Conservation (phyloP, 1,140 invertebrate species). For the Cydia strobilella region DNA sequence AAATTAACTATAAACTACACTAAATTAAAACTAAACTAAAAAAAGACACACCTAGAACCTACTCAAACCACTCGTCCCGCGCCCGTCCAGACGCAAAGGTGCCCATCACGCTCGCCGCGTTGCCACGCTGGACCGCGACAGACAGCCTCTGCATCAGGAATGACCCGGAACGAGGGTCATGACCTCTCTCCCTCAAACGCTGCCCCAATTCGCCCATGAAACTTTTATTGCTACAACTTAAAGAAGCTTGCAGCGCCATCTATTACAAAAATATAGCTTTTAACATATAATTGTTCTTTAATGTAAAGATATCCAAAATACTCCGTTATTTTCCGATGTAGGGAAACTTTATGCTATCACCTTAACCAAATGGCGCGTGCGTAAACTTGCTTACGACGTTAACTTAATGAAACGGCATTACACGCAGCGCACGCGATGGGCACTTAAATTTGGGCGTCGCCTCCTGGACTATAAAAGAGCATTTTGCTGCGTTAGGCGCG, state of each 20-base stretch:
- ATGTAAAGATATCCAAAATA: background rate
- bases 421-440: conserved; percentile 14
- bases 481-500: conserved; percentile 13
- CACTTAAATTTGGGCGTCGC: conserved; percentile 26
- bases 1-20: too few species aligned
- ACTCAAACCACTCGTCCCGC: too few species aligned
- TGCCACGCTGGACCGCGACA: too few species aligned
- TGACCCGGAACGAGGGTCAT: too few species aligned
- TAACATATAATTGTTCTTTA: background rate
- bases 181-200: too few species aligned
- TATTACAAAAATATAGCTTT: background rate
- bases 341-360: conserved; percentile 16
- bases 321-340: background rate
- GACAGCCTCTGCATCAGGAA: too few species aligned
- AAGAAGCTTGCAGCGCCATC: background rate
- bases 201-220: too few species aligned
- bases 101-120: too few species aligned
- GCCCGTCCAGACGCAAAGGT: too few species aligned
- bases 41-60: too few species aligned
- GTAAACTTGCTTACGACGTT: conserved; percentile 24
- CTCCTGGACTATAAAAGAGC: conserved; percentile 29
- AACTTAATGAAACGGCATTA: conserved; percentile 31
- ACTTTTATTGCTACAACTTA: background rate
- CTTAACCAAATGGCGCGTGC: conserved; percentile 17
- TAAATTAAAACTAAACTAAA: too few species aligned